Percentiles rank a stretch among this genome's conserved stretches.
Conservation (phyloP, 2,888 invertebrate genomes). For the Aleiodes leptofemur region DNA sequence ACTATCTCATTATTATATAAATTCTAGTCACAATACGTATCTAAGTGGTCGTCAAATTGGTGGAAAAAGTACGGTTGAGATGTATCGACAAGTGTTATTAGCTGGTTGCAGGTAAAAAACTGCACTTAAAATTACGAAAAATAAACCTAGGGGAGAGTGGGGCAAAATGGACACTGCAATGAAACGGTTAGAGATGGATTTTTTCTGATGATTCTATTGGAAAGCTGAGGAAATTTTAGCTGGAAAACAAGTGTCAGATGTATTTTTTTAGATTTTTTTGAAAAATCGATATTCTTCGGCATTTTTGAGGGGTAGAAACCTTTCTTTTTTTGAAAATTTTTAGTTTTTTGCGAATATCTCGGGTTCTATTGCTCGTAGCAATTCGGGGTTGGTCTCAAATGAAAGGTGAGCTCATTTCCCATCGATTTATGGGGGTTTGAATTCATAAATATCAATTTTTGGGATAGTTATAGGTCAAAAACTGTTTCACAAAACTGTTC, state of each 20-base stretch:
- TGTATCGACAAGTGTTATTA: slow-evolving; percentile 77
- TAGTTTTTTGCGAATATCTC: too few species aligned
- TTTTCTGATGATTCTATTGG: slow-evolving; percentile 9
- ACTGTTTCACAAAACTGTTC: too few species aligned
- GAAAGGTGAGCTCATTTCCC: not conserved
- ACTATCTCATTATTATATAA: slow-evolving; percentile 83
- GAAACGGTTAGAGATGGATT: not conserved
- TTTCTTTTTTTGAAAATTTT: not conserved
- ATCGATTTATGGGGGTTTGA: not conserved
- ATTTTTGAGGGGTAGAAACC: too few species aligned
- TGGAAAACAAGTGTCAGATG: too few species aligned
- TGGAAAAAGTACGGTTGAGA: slow-evolving; percentile 83
- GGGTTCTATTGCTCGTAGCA: too few species aligned
- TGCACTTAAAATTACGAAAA: slow-evolving; percentile 2
- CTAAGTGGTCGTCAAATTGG: slow-evolving; percentile 82
- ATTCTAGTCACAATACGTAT: slow-evolving; percentile 82
- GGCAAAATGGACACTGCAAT: not conserved
- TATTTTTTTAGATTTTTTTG: too few species aligned
- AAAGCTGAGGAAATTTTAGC: not conserved
- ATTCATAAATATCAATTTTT: too few species aligned
- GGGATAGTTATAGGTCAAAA: too few species aligned
- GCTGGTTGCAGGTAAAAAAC: slow-evolving; percentile 71
- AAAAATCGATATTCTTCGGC: too few species aligned
- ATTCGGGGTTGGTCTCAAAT: too few species aligned
- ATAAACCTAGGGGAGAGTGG: not conserved